Percentiles rank a stretch among this genome's conserved stretches.
phyloP scores from a whole-genome alignment of 2,797 vertebrate genomes.

The Urocyon cinereoargenteus region DNA sequence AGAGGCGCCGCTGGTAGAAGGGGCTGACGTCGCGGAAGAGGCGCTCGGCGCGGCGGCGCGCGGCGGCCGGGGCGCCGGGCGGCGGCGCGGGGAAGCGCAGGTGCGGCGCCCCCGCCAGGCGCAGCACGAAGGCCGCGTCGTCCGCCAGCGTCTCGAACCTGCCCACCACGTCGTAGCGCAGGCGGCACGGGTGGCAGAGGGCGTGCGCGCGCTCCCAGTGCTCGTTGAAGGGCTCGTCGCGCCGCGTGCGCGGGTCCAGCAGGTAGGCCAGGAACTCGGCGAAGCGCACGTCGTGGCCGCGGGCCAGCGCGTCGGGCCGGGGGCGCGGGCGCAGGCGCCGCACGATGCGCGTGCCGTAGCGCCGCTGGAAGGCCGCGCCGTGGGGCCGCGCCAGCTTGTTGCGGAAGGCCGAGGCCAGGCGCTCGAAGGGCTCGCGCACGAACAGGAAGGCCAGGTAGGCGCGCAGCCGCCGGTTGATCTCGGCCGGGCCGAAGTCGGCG shows the following conservation, averaged over 20 bases:
- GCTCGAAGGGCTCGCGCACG: constrained; percentile 96
- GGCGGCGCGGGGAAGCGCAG: constrained; percentile 92
- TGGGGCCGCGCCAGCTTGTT: constrained; percentile 96
- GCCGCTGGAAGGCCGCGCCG: constrained; percentile 96
- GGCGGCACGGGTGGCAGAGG: constrained; percentile 96
- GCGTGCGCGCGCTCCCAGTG: constrained; percentile 98
- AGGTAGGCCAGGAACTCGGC: constrained; percentile 95
- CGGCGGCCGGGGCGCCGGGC: constrained; percentile 88
- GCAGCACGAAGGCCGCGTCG: constrained; percentile 93
- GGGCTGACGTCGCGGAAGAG: constrained; percentile 95
- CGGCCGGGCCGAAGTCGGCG: constrained; percentile 91
- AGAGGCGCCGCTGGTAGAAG: constrained; percentile 96
- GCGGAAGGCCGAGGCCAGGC: constrained; percentile 96
- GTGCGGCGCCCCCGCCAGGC: constrained; percentile 86
- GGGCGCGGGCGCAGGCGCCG: constrained; percentile 91
- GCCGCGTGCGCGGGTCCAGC: constrained; percentile 94
- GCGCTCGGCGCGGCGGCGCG: constrained; percentile 90
- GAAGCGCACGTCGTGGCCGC: constrained; percentile 93
- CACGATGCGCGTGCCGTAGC: constrained; percentile 95
- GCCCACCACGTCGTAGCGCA: constrained; percentile 97
- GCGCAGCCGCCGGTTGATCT: constrained; percentile 96
- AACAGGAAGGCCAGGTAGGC: constrained; percentile 97
- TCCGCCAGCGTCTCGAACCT: constrained; percentile 96
- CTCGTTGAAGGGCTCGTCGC: constrained; percentile 95
- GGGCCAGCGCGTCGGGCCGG: constrained; percentile 88